A percentile compares a stretch with the other conserved stretches of the same genome.
Evolutionary conservation across 2,797 vertebrate genomes (phyloP).

Genomic region (Emydoidea blandingii): DNA sequence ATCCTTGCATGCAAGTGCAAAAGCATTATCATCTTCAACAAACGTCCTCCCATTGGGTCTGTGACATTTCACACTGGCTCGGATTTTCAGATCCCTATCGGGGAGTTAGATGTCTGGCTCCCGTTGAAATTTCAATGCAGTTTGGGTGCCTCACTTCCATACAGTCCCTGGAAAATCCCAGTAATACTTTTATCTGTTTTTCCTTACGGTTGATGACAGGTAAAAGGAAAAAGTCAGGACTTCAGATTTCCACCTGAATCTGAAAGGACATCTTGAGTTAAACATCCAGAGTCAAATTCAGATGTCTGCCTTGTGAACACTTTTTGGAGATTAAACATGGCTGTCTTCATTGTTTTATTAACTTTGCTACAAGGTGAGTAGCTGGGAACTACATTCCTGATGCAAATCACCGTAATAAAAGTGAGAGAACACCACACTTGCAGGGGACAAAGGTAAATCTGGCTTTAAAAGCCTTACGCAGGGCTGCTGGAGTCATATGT

Average conservation of each 20-base stretch:
- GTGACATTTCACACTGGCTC: neutral
- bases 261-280: neutral
- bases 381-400: rapidly evolving
- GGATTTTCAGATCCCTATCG: neutral
- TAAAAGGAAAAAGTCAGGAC: neutral
- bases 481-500: neutral
- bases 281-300: rapidly evolving
- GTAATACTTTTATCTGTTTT: neutral
- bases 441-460: rapidly evolving
- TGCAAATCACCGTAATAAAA: neutral
- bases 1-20: neutral
- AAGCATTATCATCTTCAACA: neutral
- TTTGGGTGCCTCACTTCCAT: neutral
- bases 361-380: slow-evolving; percentile 70
- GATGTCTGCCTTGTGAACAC: neutral
- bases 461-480: neutral
- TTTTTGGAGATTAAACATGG: neutral
- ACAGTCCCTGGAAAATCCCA: neutral
- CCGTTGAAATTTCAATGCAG: neutral
- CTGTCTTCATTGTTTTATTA: slow-evolving; percentile 24
- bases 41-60: neutral
- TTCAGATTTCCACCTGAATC: neutral
- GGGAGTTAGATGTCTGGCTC: neutral
- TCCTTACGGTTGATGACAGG: neutral
- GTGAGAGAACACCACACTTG: neutral